Base-by-base conservation (phyloP, 2,888 invertebrate genomes). In the Epsilonema sp. region DNA sequence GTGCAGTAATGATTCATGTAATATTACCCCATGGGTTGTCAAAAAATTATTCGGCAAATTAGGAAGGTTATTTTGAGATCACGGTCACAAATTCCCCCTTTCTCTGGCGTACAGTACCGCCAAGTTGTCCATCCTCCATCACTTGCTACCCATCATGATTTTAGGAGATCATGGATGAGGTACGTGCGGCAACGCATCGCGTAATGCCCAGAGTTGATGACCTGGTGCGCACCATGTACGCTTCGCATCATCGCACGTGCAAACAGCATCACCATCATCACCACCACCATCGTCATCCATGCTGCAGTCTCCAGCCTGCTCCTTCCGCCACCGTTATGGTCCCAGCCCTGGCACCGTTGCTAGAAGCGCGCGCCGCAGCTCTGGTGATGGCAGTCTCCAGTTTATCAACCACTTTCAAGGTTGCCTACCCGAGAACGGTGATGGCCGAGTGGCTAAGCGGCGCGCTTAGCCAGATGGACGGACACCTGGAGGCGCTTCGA, bases 181-280 rank as follows among this genome's bases (percentile, higher is more conserved):
- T 58, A 4, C 40, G 44, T 1, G 56, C 75, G 69, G 72, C 75
- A 47, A 78, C 78, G 2, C 72, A 74, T 55, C 70, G 75, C 53
- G 77, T 79, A 54, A 76, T 76, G 42, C 74, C 75, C 19, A 68
- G 78, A 39, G 78, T 79, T 1, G 79, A 79, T 62, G 78, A 78
- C 58, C 76, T 79, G 52, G 76, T 78, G 1, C 67, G 74, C 49
- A 75, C 77, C 51, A 75, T 79, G 74, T 78, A 78, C 31, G 31
- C 16, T 16, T 31, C 8, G 8, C n/a, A n/a, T n/a, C n/a, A n/a
- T n/a, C n/a, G n/a, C n/a, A 31, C 31, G 31, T 16, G 31, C 31
- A 31, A 31, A 31, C 8, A 16, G 8, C 8, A 11, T 8, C 31
- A 31, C 8, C n/a, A n/a, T n/a, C n/a, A n/a, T n/a, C n/a, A n/a